Conservation (phyloP, 2,888 invertebrate genomes). For the Amorpha juglandis region DNA sequence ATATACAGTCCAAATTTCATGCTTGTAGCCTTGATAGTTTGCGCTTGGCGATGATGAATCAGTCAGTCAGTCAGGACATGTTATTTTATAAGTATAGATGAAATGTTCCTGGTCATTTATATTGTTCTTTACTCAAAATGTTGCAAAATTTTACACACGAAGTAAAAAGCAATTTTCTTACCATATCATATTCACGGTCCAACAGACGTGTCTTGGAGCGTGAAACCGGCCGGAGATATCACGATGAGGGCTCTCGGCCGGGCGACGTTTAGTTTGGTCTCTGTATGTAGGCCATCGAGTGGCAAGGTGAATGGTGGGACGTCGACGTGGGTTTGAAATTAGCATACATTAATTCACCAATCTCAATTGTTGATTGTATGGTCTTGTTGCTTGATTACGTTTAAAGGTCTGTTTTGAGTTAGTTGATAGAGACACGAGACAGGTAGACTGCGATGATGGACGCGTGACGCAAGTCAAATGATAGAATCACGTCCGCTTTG, state of each 20-base stretch:
- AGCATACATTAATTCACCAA: conserved; percentile 7
- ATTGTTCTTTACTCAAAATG: background rate
- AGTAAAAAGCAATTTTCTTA: conserved; percentile 5
- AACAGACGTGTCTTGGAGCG: background rate
- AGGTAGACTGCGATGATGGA: too few species aligned
- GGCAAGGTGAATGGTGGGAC: conserved; percentile 51
- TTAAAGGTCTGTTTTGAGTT: background rate
- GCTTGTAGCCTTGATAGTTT: too few species aligned
- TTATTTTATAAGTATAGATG: background rate
- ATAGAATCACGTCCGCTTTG: too few species aligned
- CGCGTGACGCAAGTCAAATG: too few species aligned
- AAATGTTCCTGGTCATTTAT: background rate
- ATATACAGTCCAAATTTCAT: too few species aligned
- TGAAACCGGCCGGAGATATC: conserved; percentile 12
- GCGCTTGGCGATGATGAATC: too few species aligned
- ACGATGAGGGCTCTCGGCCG: background rate
- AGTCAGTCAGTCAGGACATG: too few species aligned
- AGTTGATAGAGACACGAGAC: too few species aligned
- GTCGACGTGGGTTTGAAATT: conserved; percentile 26
- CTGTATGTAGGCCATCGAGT: conserved; percentile 62
- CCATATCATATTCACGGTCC: background rate
- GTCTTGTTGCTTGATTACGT: background rate
- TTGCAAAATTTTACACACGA: background rate
- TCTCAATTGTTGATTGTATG: background rate
- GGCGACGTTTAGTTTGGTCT: conserved; percentile 48